phyloP scores from a whole-genome alignment of 2,797 vertebrate genomes.

The Acropternis orthonyx region DNA sequence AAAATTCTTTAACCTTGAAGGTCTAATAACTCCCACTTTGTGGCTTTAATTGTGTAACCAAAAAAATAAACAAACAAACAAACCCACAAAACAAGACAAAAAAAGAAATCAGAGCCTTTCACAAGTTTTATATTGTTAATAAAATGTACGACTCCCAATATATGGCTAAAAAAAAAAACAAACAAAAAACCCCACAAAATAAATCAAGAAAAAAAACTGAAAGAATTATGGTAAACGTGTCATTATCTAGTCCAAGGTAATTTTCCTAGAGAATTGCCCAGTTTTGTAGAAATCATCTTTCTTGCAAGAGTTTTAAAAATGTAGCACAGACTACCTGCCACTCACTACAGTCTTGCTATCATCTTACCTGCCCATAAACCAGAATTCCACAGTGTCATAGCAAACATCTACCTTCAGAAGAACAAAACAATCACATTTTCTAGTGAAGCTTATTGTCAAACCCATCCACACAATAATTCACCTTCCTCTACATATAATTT shows the following conservation, averaged over 20 bases:
- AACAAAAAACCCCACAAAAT: background rate
- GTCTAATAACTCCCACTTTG: background rate
- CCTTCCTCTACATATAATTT: background rate
- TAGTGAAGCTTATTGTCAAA: background rate
- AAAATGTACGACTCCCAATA: background rate
- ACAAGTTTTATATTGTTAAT: background rate
- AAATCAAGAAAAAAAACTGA: background rate
- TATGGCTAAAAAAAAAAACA: background rate
- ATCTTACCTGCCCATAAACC: background rate
- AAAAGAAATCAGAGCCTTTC: background rate
- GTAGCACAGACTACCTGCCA: background rate
- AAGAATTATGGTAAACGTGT: background rate
- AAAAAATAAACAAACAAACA: too few relatives aligned
- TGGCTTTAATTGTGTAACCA: background rate
- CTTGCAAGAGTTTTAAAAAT: background rate
- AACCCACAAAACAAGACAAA: too few relatives aligned
- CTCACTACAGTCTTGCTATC: background rate
- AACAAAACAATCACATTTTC: background rate
- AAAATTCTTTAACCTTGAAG: background rate
- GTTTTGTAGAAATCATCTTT: background rate
- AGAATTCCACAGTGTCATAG: background rate
- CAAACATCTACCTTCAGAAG: background rate
- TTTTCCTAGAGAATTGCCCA: background rate
- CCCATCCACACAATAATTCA: background rate
- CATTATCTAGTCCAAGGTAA: background rate